Percentiles rank a stretch among this genome's conserved stretches.
These are phyloP conservation scores for Cenopis cana DNA, from an alignment of 2,888 invertebrate species.

Conservation along the genomic window DNA sequence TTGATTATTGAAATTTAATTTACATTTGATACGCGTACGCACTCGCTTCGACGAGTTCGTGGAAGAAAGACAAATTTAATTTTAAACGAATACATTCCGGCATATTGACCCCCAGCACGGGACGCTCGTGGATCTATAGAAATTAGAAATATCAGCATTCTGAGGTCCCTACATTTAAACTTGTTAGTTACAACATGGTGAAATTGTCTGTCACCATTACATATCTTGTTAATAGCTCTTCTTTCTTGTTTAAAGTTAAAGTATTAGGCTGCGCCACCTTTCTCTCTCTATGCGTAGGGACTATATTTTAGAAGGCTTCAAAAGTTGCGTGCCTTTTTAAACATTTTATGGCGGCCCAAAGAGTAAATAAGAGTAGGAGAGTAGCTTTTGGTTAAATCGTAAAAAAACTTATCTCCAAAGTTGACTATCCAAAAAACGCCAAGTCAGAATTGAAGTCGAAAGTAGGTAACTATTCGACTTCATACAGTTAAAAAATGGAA, in stretches of 20 bases:
- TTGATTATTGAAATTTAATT: slow-evolving; percentile 1
- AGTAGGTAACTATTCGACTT: too few relatives aligned
- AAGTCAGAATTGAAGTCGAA: too few relatives aligned
- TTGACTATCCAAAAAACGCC: too few relatives aligned
- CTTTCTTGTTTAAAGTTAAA: background rate
- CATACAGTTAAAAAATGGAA: too few relatives aligned
- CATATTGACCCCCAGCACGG: background rate
- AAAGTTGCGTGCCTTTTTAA: too few relatives aligned
- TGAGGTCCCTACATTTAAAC: background rate
- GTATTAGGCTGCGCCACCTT: too few relatives aligned
- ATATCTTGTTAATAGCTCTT: background rate
- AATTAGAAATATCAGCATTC: background rate
- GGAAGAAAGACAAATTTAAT: background rate
- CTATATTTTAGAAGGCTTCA: too few relatives aligned
- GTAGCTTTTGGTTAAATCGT: too few relatives aligned
- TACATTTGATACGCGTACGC: background rate
- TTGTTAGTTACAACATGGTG: background rate
- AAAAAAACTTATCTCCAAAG: too few relatives aligned
- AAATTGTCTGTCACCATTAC: background rate
- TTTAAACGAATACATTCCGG: background rate
- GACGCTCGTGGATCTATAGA: background rate
- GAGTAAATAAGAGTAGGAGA: too few relatives aligned
- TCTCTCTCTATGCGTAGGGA: too few relatives aligned
- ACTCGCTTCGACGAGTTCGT: background rate
- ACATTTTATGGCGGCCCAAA: too few relatives aligned